Percentiles rank a stretch among this genome's conserved stretches.
Evolutionary conservation across 2,888 invertebrate species (phyloP).

Genomic region (Cantharis rufa): DNA sequence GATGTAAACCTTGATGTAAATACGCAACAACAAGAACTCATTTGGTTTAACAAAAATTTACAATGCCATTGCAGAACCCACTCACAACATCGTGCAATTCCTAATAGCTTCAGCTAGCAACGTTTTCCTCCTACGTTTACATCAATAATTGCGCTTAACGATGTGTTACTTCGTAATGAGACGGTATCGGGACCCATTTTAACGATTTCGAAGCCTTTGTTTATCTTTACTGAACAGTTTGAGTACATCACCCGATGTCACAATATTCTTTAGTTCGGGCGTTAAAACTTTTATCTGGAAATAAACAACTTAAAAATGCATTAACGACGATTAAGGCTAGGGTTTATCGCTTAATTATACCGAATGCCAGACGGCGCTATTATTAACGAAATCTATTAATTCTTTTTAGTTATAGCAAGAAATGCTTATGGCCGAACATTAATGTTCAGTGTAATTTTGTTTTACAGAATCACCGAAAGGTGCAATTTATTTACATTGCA

Average conservation of each 20-base stretch:
- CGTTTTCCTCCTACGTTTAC: constrained; percentile 40
- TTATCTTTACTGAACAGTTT: constrained; percentile 17
- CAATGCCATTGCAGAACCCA: constrained; percentile 22
- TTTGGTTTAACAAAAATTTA: constrained; percentile 23
- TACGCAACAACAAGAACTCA: constrained; percentile 15
- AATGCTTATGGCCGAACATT: constrained; percentile 17
- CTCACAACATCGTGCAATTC: constrained; percentile 32
- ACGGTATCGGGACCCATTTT: constrained; percentile 40
- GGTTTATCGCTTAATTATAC: constrained; percentile 28
- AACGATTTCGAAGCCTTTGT: constrained; percentile 35
- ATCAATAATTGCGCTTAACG: constrained; percentile 47
- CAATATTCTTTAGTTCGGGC: constrained; percentile 22
- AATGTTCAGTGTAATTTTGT: constrained; percentile 14
- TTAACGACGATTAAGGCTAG: constrained; percentile 21
- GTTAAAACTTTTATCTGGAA: constrained; percentile 23
- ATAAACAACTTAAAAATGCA: constrained; percentile 25
- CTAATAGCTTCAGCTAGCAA: constrained; percentile 34
- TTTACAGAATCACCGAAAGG: constrained; percentile 23
- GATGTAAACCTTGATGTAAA: background rate
- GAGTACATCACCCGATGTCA: constrained; percentile 33
- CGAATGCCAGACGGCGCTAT: constrained; percentile 15
- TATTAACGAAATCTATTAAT: constrained; percentile 21
- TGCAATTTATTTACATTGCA: constrained; percentile 26
- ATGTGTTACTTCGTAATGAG: constrained; percentile 44
- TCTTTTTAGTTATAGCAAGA: constrained; percentile 5